These are phyloP conservation scores for Lasius fuliginosus DNA, from an alignment of 2,888 invertebrate species.

Conservation along the genomic window DNA sequence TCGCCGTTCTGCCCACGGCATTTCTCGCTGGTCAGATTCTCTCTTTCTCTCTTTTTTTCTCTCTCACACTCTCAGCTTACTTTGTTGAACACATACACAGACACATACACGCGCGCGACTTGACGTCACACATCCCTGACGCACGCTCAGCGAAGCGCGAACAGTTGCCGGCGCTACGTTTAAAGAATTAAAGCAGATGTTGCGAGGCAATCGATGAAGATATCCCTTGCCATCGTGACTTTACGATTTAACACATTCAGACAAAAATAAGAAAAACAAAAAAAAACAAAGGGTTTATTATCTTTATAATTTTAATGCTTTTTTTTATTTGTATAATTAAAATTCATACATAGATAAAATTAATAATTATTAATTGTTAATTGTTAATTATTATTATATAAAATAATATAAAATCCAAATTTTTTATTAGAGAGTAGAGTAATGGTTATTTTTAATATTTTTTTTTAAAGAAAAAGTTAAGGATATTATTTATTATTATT, in stretches of 20 bases:
- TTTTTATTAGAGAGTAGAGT: not conserved
- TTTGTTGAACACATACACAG: too few relatives aligned
- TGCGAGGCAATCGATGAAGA: slow-evolving; percentile 44
- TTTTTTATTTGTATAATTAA: not conserved
- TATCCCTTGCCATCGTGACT: slow-evolving; percentile 31
- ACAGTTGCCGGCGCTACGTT: slow-evolving; percentile 40
- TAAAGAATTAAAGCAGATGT: slow-evolving; percentile 56
- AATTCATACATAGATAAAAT: not conserved
- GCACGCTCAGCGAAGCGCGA: slow-evolving; percentile 48
- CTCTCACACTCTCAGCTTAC: not conserved
- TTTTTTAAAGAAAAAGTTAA: not conserved
- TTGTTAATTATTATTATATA: not conserved
- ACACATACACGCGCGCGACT: not conserved
- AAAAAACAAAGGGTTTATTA: not conserved
- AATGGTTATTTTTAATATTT: not conserved
- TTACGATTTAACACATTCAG: slow-evolving; percentile 21
- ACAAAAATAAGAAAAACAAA: not conserved
- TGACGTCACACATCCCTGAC: slow-evolving; percentile 56
- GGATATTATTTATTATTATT: not conserved
- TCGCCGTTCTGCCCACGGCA: slow-evolving; percentile 20
- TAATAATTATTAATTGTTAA: not conserved
- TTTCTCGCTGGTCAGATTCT: slow-evolving; percentile 28
- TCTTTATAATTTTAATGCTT: not conserved
- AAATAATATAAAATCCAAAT: not conserved
- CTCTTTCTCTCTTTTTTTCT: slow-evolving; percentile 26